Conservation (phyloP, 2,888 invertebrate species). For the Homarus gammarus region DNA sequence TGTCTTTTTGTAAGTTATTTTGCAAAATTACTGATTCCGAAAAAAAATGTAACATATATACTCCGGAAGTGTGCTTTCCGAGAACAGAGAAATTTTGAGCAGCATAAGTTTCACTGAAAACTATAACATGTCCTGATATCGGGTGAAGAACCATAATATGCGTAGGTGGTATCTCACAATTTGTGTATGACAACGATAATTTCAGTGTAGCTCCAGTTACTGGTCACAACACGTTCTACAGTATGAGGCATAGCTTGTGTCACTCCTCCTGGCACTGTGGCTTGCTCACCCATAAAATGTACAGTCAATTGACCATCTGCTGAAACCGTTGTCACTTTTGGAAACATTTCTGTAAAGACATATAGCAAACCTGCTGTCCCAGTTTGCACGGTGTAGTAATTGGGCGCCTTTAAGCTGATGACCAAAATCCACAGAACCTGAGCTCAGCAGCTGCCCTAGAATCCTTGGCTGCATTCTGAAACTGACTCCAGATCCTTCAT, state of each 20-base stretch:
- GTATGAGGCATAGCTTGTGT: slow-evolving; percentile 76
- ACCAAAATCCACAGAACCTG: not conserved
- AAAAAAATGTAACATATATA: too few species aligned
- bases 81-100: too few species aligned
- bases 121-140: slow-evolving; percentile 8
- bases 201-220: slow-evolving; percentile 76
- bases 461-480: slow-evolving; percentile 61
- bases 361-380: slow-evolving; percentile 2
- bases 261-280: slow-evolving; percentile 65
- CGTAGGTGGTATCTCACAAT: slow-evolving; percentile 69
- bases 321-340: not conserved
- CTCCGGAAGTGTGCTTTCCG: too few species aligned
- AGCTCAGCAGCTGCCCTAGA: not conserved
- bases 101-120: slow-evolving; percentile 33
- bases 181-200: slow-evolving; percentile 76
- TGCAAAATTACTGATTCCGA: too few species aligned
- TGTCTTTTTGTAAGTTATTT: too few species aligned
- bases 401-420: not conserved
- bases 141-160: slow-evolving; percentile 15
- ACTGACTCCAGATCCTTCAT: slow-evolving; percentile 58
- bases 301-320: not conserved
- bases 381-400: too few species aligned
- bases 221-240: slow-evolving; percentile 76
- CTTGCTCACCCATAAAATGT: not conserved
- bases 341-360: not conserved